Percentiles rank a stretch among this genome's conserved stretches.
Conservation (phyloP, 2,888 invertebrate genomes). For the Mythimna pallens region DNA sequence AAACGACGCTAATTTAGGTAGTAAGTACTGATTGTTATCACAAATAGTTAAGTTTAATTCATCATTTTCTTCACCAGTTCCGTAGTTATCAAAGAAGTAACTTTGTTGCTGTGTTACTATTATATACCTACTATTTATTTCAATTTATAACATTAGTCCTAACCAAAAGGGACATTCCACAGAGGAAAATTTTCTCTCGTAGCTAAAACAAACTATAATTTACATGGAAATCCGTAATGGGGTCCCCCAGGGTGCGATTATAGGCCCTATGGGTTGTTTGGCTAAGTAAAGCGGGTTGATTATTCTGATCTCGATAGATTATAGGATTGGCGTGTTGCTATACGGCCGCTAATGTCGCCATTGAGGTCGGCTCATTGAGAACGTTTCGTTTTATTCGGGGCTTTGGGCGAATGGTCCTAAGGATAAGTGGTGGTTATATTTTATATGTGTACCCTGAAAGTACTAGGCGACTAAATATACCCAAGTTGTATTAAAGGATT, state of each 20-base stretch:
- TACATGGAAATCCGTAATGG: constrained; percentile 37
- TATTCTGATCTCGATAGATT: constrained; percentile 56
- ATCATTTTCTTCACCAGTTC: neutral
- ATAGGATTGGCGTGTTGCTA: constrained; percentile 45
- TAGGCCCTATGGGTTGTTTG: constrained; percentile 45
- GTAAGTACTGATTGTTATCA: neutral
- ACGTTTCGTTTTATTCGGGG: constrained; percentile 67
- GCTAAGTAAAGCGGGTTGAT: constrained; percentile 54
- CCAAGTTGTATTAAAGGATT: neutral
- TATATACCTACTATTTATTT: neutral
- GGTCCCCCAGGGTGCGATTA: constrained; percentile 56
- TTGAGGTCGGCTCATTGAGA: constrained; percentile 56
- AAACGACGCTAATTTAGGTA: neutral
- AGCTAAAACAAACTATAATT: constrained; percentile 20
- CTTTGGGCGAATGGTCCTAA: constrained; percentile 45
- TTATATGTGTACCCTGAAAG: constrained; percentile 39
- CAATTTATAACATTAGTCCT: neutral
- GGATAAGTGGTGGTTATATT: constrained; percentile 54
- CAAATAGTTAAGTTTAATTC: constrained; percentile 2
- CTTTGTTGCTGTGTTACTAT: neutral
- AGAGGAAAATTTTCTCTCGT: neutral
- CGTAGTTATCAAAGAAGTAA: neutral
- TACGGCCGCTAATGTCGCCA: constrained; percentile 58
- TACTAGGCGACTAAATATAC: neutral
- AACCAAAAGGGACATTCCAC: neutral